phyloP scores from a whole-genome alignment of 2,888 invertebrate genomes.

The Synergus umbraculus region DNA sequence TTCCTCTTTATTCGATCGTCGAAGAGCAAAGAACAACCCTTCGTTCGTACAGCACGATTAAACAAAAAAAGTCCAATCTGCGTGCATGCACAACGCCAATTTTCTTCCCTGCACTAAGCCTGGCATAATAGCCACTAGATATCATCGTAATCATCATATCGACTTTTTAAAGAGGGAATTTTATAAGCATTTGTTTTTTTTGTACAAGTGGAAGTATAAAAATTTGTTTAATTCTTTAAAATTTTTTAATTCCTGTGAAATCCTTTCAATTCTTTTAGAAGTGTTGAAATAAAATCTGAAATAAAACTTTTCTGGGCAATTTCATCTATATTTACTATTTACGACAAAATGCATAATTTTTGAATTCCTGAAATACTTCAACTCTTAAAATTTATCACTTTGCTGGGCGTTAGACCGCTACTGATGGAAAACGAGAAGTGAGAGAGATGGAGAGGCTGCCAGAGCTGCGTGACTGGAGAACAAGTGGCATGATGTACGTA shows the following conservation, averaged over 20 bases:
- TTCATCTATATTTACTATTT: too few relatives aligned
- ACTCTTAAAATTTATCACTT: background rate
- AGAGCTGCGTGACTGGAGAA: slow-evolving; percentile 60
- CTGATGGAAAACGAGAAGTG: background rate
- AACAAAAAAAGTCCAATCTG: slow-evolving; percentile 56
- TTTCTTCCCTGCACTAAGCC: background rate
- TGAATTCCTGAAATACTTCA: background rate
- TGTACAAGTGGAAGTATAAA: background rate
- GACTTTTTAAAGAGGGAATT: background rate
- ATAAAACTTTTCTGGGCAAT: too few relatives aligned
- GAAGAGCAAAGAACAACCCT: slow-evolving; percentile 36
- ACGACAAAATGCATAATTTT: background rate
- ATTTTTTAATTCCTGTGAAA: too few relatives aligned
- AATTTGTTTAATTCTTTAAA: too few relatives aligned
- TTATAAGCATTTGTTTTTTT: slow-evolving; percentile 24
- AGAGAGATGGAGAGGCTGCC: slow-evolving; percentile 7
- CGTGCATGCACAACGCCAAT: slow-evolving; percentile 44
- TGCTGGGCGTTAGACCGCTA: background rate
- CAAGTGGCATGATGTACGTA: slow-evolving; percentile 60
- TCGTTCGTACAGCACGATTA: slow-evolving; percentile 56
- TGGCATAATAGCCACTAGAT: background rate
- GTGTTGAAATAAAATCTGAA: too few relatives aligned
- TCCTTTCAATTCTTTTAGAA: too few relatives aligned
- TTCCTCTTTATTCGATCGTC: slow-evolving; percentile 22
- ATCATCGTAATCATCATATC: background rate